These are phyloP conservation scores for Myrmecobius fasciatus DNA, from an alignment of 2,113 vertebrate species.

Conservation along the genomic window DNA sequence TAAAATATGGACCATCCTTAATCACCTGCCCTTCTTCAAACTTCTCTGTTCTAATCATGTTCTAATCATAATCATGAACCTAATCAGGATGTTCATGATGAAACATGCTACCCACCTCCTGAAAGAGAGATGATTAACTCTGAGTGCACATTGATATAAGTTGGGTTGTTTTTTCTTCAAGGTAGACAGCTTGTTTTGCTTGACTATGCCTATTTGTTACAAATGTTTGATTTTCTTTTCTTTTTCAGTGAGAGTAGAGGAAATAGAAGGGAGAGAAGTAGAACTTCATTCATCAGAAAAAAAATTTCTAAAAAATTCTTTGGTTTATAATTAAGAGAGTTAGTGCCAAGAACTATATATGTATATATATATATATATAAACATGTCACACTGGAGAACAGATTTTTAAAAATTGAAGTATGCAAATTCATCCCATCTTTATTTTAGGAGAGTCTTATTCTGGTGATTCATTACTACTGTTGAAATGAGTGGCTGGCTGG, in stretches of 20 bases:
- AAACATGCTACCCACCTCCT: not conserved
- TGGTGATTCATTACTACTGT: slow-evolving; percentile 46
- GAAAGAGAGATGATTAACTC: not conserved
- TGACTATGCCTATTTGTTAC: not conserved
- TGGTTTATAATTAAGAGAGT: slow-evolving; percentile 6
- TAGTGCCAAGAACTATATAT: slow-evolving; percentile 26
- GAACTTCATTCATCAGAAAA: not conserved
- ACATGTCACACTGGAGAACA: not conserved
- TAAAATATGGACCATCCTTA: not conserved
- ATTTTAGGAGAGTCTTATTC: not conserved
- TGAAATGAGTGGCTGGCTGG: slow-evolving; percentile 1
- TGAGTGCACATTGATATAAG: not conserved
- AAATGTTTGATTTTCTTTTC: not conserved
- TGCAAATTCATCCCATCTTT: slow-evolving; percentile 19
- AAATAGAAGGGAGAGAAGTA: not conserved
- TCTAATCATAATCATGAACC: no score
- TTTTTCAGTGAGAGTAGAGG: not conserved
- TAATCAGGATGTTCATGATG: not conserved
- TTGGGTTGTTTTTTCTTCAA: not conserved
- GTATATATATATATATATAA: no score
- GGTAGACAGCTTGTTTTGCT: not conserved
- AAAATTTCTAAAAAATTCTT: not conserved
- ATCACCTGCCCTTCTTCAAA: slow-evolving; percentile 31
- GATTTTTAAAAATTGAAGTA: slow-evolving; percentile 43
- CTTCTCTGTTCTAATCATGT: not conserved